Base-by-base conservation (phyloP, 2,888 invertebrate genomes). In the Epiblema foenella region DNA sequence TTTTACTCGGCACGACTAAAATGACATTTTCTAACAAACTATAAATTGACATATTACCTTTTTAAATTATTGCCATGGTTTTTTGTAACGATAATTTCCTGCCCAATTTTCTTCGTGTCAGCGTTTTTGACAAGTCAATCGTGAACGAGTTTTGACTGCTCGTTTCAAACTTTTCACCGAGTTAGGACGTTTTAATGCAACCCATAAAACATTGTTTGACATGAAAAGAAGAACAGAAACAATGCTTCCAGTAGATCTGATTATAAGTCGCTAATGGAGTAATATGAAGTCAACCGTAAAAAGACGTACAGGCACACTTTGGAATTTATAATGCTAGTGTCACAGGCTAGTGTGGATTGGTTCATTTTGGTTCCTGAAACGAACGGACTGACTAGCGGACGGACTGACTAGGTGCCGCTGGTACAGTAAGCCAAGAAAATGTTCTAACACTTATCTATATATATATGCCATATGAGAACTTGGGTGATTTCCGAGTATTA, bases 91-190 rank as follows among this genome's bases (percentile, higher is more conserved):
- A 85, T 86, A 85, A 84, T 88, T 89, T 91, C 85, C 85, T 8
- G 33, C 33, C 89, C 87, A 92, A 91, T 91, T 91, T 89, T 86
- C 86, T 79, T 84, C 82, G 81, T 87, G 90, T 89, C 91, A 89
- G 78, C 81, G 70, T 77, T 78, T 83, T 84, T 91, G 90, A 92
- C 89, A 83, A 86, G 88, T 91, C 89, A 88, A 90, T 91, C 87
- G 87, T 77, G 82, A 75, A 68, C 73, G 73, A 73, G 66, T 73
- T 74, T 72, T 69, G 68, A 74, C 75, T 74, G 58, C 70, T 72
- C 51, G 49, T 67, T 71, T 67, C 49, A 56, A 71, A 71, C 18
- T 71, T 70, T 66, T 52, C 17, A 15, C 54, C 77, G 81, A 85
- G 76, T 79, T 84, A 80, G 77, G 51, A 24, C 60, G 68, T 52